A percentile compares a stretch with the other conserved stretches of the same genome.
These are phyloP conservation scores for Scolopax rusticola DNA, from an alignment of 2,797 vertebrate species.

Conservation along the genomic window DNA sequence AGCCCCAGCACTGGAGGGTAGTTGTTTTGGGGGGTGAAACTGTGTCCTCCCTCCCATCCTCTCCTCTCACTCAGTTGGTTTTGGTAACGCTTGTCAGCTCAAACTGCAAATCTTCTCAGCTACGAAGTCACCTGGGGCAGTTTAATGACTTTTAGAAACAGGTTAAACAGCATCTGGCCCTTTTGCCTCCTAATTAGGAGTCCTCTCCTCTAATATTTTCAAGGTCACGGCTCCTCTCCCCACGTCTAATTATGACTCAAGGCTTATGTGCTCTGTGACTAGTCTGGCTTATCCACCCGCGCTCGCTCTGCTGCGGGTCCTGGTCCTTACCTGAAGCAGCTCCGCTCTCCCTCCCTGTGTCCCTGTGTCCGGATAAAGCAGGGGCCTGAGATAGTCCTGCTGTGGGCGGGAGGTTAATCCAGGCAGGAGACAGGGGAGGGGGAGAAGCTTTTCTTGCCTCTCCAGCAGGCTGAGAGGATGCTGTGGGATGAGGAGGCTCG, in stretches of 20 bases:
- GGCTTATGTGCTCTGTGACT: not conserved
- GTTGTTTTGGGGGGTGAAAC: too few relatives aligned
- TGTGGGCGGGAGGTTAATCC: not conserved
- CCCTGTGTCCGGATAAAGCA: not conserved
- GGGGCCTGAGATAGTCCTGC: not conserved
- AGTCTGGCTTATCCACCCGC: not conserved
- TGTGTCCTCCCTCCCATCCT: not conserved
- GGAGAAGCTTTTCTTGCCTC: not conserved
- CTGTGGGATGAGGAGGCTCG: accelerated
- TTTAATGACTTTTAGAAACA: not conserved
- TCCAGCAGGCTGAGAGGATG: not conserved
- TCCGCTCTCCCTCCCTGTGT: accelerated
- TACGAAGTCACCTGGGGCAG: not conserved
- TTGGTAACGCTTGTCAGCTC: not conserved
- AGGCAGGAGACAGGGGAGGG: accelerated
- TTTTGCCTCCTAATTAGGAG: not conserved
- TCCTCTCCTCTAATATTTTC: not conserved
- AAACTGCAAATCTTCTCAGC: not conserved
- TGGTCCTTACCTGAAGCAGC: not conserved
- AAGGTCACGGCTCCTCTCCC: not conserved
- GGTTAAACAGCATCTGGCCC: not conserved
- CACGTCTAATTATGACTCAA: not conserved
- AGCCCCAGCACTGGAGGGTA: not conserved
- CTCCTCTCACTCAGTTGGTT: not conserved
- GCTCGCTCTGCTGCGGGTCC: not conserved